Percentiles rank a stretch among this genome's conserved stretches.
These are phyloP conservation scores for Anastrepha obliqua DNA, from an alignment of 1,140 invertebrate species.

Conservation along the genomic window DNA sequence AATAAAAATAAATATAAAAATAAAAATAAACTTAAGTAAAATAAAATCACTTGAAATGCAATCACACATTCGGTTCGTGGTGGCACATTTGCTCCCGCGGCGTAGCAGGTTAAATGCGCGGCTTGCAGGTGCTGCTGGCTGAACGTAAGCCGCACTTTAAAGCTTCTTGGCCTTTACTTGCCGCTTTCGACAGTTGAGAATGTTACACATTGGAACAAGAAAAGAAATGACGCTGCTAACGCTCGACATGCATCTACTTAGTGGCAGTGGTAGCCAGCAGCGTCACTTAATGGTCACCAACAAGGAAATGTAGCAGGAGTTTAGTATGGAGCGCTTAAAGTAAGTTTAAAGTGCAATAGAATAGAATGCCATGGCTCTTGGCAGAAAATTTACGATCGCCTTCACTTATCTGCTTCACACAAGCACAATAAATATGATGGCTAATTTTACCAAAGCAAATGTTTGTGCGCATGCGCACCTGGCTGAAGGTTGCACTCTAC, in stretches of 20 bases:
- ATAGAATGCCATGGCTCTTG: not conserved
- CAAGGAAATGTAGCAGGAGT: not conserved
- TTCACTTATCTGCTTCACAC: slow-evolving; percentile 3
- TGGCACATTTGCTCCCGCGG: not conserved
- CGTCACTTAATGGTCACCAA: not conserved
- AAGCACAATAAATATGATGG: not conserved
- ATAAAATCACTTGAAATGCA: slow-evolving; percentile 16
- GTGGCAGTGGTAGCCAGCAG: not conserved
- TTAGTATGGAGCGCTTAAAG: not conserved
- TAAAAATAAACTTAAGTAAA: not conserved
- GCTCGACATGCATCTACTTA: not conserved
- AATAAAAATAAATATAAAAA: not conserved
- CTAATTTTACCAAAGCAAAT: not conserved
- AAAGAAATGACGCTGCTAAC: not conserved
- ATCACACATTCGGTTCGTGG: not conserved
- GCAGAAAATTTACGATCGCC: not conserved
- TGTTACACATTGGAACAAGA: not conserved
- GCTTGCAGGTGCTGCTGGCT: not conserved
- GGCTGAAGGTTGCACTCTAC: not conserved
- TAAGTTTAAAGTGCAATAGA: not conserved
- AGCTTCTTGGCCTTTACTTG: not conserved
- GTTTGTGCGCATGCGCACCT: slow-evolving; percentile 12
- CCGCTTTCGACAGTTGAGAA: not conserved
- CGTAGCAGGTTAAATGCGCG: not conserved
- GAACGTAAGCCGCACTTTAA: not conserved